Conservation (phyloP, 2,888 invertebrate species). For the Trichopoda pennipes region DNA sequence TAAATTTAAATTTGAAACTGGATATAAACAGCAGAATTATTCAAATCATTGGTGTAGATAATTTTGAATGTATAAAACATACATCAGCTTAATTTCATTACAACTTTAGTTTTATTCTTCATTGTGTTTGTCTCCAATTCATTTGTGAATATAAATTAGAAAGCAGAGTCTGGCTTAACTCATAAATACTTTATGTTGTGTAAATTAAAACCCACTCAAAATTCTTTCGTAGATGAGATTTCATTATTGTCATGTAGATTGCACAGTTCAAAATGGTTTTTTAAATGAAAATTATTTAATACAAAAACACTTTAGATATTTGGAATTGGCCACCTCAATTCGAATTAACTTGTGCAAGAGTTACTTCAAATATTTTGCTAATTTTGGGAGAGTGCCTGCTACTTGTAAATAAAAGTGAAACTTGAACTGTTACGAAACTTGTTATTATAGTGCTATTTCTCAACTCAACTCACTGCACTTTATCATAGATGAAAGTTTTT, state of each 20-base stretch:
- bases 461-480: too few species aligned
- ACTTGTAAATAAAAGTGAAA: neutral
- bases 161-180: neutral
- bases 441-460: too few species aligned
- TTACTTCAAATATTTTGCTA: slow-evolving; percentile 8
- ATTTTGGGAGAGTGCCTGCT: neutral
- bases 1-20: too few species aligned
- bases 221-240: slow-evolving; percentile 7
- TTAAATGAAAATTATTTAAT: slow-evolving; percentile 9
- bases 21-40: too few species aligned
- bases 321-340: neutral
- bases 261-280: too few species aligned
- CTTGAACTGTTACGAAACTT: too few species aligned
- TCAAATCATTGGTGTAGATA: too few species aligned
- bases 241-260: too few species aligned
- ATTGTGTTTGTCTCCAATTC: neutral
- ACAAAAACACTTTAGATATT: slow-evolving; percentile 1
- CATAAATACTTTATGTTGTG: neutral
- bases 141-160: neutral
- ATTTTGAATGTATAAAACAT: too few species aligned
- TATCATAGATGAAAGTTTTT: too few species aligned
- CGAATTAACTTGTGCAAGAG: slow-evolving; percentile 3
- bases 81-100: too few species aligned
- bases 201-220: neutral
- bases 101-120: too few species aligned